Evolutionary conservation across 2,888 invertebrate species (phyloP), one percentile per base, ranked within the genome.

Genomic region (Cynaeus angustus): DNA sequence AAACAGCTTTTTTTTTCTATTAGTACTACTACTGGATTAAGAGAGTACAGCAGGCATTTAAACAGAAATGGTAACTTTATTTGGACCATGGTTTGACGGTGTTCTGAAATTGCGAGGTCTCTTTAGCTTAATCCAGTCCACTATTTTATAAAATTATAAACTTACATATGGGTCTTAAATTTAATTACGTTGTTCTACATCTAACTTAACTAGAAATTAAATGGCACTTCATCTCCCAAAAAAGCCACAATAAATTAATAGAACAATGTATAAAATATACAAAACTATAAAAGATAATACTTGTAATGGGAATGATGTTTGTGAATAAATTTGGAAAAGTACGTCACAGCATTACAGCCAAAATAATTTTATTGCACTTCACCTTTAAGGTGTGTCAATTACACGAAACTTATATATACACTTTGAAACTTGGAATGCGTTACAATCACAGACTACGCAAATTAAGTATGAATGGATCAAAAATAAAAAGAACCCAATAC

Each of bases 191-290:
- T 64, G 37, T 14, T 58, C 26, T 61, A 61, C 48, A 10, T 30
- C 26, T 45, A 10, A 45, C 38, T 38, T 62, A 56, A 41, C 50
- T 66, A 66, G 37, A 58, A 74, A 68, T 77, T 77, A 75, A 79
- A 80, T 80, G 80, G 80, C 80, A 80, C 80, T 80, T 80, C 73
- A 73, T 75, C 78, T 77, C 46, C 70, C 66, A 50, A 70, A 41
- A 41, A 41, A 70, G 69, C 69, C 70, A 16, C n/a, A 52, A 68
- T 61, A 61, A 68, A 68, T 68, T 53, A 66, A 61, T 37, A 46
- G 8, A 58, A 30, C 38, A 66, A 55, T 64, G 33, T 50, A 64
- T 41, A 55, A 61, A 52, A 68, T 64, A 58, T 68, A 68, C 68
- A 68, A 53, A 46, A 68, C 30, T 46, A 50, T 50, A 66, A 55